A percentile compares a stretch with the other conserved stretches of the same genome.
These are phyloP conservation scores for Drosophila koepferae DNA, from an alignment of 2,888 invertebrate genomes.

Conservation along the genomic window DNA sequence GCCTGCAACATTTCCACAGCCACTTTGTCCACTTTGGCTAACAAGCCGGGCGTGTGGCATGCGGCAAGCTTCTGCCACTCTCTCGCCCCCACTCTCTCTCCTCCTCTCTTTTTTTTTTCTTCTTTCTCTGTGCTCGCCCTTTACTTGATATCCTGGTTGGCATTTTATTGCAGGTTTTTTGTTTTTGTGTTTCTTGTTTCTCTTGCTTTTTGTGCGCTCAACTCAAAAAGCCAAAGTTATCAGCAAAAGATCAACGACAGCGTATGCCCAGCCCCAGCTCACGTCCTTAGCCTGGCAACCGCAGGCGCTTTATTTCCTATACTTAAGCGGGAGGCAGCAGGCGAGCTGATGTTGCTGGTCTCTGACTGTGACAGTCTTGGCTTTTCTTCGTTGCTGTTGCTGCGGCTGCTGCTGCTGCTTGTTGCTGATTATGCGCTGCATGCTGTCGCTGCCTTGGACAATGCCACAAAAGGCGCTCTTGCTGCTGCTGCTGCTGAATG, in stretches of 20 bases:
- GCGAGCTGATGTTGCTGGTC: slow-evolving; percentile 15
- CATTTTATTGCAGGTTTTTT: slow-evolving; percentile 2
- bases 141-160: slow-evolving; percentile 3
- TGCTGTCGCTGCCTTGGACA: slow-evolving; percentile 65
- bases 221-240: slow-evolving; percentile 74
- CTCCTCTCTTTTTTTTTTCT: too few species aligned
- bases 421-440: slow-evolving; percentile 62
- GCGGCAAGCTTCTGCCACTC: background rate
- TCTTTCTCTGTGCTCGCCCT: background rate
- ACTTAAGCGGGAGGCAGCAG: slow-evolving; percentile 15
- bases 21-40: slow-evolving; percentile 53
- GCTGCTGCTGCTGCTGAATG: slow-evolving; percentile 30
- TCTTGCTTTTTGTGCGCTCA: slow-evolving; percentile 32
- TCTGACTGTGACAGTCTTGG: slow-evolving; percentile 54
- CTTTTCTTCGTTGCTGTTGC: slow-evolving; percentile 45
- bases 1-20: slow-evolving; percentile 55
- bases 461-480: slow-evolving; percentile 53
- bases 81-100: background rate
- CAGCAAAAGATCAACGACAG: slow-evolving; percentile 81
- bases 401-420: slow-evolving; percentile 27
- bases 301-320: slow-evolving; percentile 66
- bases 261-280: slow-evolving; percentile 13
- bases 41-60: slow-evolving; percentile 34
- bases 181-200: slow-evolving; percentile 7
- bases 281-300: slow-evolving; percentile 54